Base-by-base conservation (phyloP, 2,797 vertebrate species). In the Dendrocincla fuliginosa region DNA sequence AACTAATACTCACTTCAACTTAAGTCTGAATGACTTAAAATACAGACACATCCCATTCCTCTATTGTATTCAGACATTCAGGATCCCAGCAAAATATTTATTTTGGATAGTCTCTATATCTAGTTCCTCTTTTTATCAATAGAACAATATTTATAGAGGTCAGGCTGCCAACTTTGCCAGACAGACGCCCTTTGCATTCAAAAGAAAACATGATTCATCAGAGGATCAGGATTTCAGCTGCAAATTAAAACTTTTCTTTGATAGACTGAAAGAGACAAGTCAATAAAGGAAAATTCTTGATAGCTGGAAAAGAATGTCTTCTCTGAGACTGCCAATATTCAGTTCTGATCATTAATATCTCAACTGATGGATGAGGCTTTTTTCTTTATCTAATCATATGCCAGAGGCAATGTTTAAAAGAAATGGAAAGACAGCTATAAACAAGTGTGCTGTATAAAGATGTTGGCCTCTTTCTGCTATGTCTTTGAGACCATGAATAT, bases 21-120 rank as follows among this genome's bases (percentile, higher is more conserved):
- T 86, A 79, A 63, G 81, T 75, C 81, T 91, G 57, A 93, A 71
- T 89, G 59, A 92, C 69, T 95, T 94, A 70, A 90, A 95, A 87
- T 7, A 17, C 16, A 46, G 78, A 75, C 87, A 90, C 75, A 89
- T 83, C 94, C 81, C 61, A 87, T 90, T 78, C 41, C 68, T 92
- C 61, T 79, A 93, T 94, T 94, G 90, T 96, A 94, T 61, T 95
- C 86, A 94, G 83, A 87, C 71, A 64, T 63, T 61, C 55, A 71
- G 61, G 79, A 95, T 88, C 78, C 63, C 65, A 88, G 90, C 47
- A 96, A 96, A 96, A 96, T 95, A 90, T 84, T 92, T 97, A 73
- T 93, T 93, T 95, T 96, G 85, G 91, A 93, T 70, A 86, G 86
- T 60, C 18, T n/a, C 7, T 84, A 32, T 90, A 93, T 90, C 64